Percentiles rank a stretch among this genome's conserved stretches.
Evolutionary conservation across 2,113 vertebrate species (phyloP).

Genomic region (Egretta garzetta): DNA sequence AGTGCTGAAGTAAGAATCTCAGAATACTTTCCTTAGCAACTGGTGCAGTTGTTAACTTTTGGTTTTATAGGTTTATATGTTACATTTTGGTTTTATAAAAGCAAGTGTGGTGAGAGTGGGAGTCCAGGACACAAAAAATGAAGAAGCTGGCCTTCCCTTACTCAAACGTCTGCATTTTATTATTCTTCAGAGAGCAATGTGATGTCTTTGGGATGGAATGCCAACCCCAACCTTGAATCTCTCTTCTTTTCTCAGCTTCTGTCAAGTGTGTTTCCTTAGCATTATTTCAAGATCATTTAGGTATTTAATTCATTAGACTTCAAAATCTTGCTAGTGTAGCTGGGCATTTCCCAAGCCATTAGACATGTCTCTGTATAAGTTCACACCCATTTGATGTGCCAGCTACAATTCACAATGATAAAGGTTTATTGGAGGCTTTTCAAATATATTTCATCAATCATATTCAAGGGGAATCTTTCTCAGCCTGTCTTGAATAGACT

Average conservation of each 20-base stretch:
- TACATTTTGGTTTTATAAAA: constrained; percentile 27
- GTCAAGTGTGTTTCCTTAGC: constrained; percentile 18
- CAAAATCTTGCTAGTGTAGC: neutral
- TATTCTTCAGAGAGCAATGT: neutral
- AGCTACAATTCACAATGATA: neutral
- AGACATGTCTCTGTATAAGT: neutral
- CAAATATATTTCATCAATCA: constrained; percentile 4
- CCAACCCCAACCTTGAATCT: neutral
- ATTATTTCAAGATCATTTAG: constrained; percentile 32
- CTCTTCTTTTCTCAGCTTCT: neutral
- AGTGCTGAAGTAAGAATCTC: neutral
- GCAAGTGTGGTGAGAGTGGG: neutral
- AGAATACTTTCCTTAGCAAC: neutral
- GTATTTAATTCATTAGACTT: constrained; percentile 36
- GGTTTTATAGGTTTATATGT: neutral
- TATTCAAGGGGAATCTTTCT: neutral
- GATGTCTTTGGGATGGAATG: constrained; percentile 19
- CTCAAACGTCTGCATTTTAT: neutral
- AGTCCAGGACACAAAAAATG: neutral
- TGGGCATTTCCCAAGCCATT: neutral
- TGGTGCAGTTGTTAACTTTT: neutral
- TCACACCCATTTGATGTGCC: neutral
- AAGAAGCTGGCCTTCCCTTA: neutral
- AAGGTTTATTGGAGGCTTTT: constrained; percentile 17
- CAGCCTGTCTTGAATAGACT: neutral